Evolutionary conservation across 1,140 invertebrate genomes (phyloP), one percentile per base, ranked within the genome.

Genomic region (Lucilia cuprina): DNA sequence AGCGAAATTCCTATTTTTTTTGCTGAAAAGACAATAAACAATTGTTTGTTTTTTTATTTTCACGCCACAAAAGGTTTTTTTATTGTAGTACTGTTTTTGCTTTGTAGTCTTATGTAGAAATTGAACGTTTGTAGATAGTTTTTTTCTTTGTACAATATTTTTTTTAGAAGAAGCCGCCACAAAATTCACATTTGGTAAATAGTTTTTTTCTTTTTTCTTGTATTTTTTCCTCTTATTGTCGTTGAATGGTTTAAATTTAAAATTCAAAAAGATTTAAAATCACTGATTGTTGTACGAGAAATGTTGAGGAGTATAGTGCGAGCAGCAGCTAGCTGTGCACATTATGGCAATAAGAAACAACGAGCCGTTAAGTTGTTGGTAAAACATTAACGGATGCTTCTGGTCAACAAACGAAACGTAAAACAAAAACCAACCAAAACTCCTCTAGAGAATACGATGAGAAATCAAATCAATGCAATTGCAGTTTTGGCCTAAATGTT

Each of bases 251-350:
- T 60, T 21, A 80, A 50, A 21, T 80, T 80, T 49, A 80, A 47
- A 80, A 80, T 80, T 5, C 77, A 25, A 80, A 50, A 34, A 80
- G 77, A 80, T 80, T 49, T 80, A 19, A 49, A 80, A 80, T 80
- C 77, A 80, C 77, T 80, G 77, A 80, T 80, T 55, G 34, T 80
- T 12, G 19, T 49, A 78, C 19, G 19, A n/a, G 17, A 1, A 13
- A 41, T 9, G 41, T n/a, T 60, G 55, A 17, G 14, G 55, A 17
- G 14, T 17, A 12, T 55, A 12, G 9, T 55, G 8, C 55, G n/a
- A 17, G 55, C 55, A n/a, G 55, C 55, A 35, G 74, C 19, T 41
- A 41, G 75, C 75, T 5, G 35, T 25, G 74, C 0, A 41, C 41
- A 41, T 74, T 9, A 74, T 34, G 74, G 74, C 30, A 75, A 75